Evolutionary conservation across 2,113 vertebrate genomes (phyloP), one percentile per base, ranked within the genome.

Genomic region (Laticauda colubrina): DNA sequence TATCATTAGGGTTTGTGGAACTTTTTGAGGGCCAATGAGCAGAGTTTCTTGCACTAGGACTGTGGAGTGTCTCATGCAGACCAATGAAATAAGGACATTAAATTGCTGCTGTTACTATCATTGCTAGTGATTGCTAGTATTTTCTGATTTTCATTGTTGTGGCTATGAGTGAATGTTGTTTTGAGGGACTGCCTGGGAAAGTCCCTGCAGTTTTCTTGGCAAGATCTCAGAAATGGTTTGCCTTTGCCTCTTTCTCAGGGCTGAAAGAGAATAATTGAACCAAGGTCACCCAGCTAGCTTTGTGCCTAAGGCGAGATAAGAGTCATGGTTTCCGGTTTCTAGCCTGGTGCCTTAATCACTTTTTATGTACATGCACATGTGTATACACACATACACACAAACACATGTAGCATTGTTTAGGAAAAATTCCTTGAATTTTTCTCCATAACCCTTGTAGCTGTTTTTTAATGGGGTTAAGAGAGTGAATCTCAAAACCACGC

Each of bases 1-100:
- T 91, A 95, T 48, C 90, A 57, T 91, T 55, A 45, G 94, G 87
- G 94, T 90, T 93, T 87, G n/a, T 61, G 69, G 88, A 96, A 93
- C 48, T 94, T 92, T 95, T 92, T 69, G 59, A 85, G 23, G n/a
- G 94, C 59, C 0, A 0, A 54, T 94, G 55, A 92, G 87, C 39
- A 86, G 45, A 89, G 54, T 0, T 59, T 61, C 91, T 93, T 18
- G 93, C 92, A 93, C 43, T 86, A 48, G 87, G n/a, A 85, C 51
- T 57, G 57, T 59, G 54, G 14, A 55, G 8, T 29, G 85, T 59
- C 81, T 88, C 1, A 56, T 92, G 48, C 23, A 26, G 93, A 45
- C 43, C 81, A 10, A 12, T 64, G 88, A 90, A 53, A 12, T 57
- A 81, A 89, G 45, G 69, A 21, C 91, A 95, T 51, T 94, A 59